Percentiles rank a stretch among this genome's conserved stretches.
phyloP scores from a whole-genome alignment of 2,113 vertebrate genomes.

The Phoenicopterus ruber region DNA sequence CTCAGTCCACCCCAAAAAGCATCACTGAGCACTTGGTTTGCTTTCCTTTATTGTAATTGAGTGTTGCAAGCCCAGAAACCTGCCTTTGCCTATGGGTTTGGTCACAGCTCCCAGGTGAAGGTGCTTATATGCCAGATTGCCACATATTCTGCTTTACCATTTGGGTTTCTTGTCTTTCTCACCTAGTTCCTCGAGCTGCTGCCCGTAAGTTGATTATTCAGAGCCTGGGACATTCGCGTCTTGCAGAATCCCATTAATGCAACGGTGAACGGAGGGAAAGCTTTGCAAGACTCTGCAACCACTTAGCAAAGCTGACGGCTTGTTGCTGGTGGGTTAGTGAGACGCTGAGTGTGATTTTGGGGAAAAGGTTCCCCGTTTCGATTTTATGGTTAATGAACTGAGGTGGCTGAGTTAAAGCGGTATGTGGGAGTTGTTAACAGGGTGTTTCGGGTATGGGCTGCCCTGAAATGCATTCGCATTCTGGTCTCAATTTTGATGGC shows the following conservation, averaged over 20 bases:
- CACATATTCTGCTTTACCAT: not conserved
- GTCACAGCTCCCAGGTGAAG: not conserved
- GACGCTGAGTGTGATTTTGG: not conserved
- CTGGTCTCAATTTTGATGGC: not conserved
- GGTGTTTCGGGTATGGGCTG: accelerated
- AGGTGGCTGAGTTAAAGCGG: not conserved
- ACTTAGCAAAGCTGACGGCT: not conserved
- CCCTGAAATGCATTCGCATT: not conserved
- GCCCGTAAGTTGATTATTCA: not conserved
- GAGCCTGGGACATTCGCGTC: not conserved
- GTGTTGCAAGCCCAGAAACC: not conserved
- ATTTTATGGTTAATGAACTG: not conserved
- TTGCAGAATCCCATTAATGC: not conserved
- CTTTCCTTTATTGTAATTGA: not conserved
- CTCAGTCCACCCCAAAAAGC: not conserved
- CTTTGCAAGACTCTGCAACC: not conserved
- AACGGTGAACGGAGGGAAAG: not conserved
- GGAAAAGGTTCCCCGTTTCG: not conserved
- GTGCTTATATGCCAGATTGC: not conserved
- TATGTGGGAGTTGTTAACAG: accelerated
- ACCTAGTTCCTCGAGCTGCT: not conserved
- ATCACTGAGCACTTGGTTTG: not conserved
- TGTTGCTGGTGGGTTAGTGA: not conserved
- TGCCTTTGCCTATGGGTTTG: not conserved
- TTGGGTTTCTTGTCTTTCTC: not conserved